Evolutionary conservation across 1,140 invertebrate genomes (phyloP).

Genomic region (Bombus fervidus): DNA sequence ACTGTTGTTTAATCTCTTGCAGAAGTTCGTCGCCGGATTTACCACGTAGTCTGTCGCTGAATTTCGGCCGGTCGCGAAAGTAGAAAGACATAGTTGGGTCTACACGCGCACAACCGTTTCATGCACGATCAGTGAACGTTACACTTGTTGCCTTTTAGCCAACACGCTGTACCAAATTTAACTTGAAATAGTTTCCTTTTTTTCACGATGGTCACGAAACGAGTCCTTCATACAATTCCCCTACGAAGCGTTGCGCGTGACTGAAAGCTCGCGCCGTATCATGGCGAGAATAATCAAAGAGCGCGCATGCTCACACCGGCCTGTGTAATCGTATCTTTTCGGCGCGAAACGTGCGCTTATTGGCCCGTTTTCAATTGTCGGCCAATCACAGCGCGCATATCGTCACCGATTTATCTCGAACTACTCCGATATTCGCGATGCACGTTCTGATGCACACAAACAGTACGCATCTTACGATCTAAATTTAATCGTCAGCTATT

Average conservation of each 20-base stretch:
- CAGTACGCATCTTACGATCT: slow-evolving; percentile 12
- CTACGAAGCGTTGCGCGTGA: slow-evolving; percentile 35
- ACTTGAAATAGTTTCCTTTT: background rate
- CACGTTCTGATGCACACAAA: slow-evolving; percentile 17
- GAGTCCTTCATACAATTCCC: too few relatives aligned
- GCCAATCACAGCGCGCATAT: slow-evolving; percentile 11
- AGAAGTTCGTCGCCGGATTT: slow-evolving; percentile 80
- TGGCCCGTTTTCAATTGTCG: background rate
- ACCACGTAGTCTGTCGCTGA: slow-evolving; percentile 77
- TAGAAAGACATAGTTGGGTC: slow-evolving; percentile 78
- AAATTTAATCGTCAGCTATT: slow-evolving; percentile 51
- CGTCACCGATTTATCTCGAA: slow-evolving; percentile 12
- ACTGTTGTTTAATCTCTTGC: slow-evolving; percentile 78
- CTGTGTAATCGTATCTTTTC: background rate
- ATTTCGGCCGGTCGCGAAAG: slow-evolving; percentile 79
- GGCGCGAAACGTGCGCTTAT: slow-evolving; percentile 1
- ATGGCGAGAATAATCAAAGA: slow-evolving; percentile 27
- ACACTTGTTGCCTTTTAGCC: background rate
- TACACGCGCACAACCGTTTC: slow-evolving; percentile 18
- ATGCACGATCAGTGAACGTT: slow-evolving; percentile 9
- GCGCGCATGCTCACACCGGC: slow-evolving; percentile 23
- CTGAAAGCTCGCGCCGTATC: slow-evolving; percentile 40
- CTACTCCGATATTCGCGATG: background rate
- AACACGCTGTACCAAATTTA: background rate
- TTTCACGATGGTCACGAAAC: background rate